Percentiles rank a stretch among this genome's conserved stretches.
These are phyloP conservation scores for Murina feae DNA, from an alignment of 2,113 vertebrate genomes.

Conservation along the genomic window DNA sequence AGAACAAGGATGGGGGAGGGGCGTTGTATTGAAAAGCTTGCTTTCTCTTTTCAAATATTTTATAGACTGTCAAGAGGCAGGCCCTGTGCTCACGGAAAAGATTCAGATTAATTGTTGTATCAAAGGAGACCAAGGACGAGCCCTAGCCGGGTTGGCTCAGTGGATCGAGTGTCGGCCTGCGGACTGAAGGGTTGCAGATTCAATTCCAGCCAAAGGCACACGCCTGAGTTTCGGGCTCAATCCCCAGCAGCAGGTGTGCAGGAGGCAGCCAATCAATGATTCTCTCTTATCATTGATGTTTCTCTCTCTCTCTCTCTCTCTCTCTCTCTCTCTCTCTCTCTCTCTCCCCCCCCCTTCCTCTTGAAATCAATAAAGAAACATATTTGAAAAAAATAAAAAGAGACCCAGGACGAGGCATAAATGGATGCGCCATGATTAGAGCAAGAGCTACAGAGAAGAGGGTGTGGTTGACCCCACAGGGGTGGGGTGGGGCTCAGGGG, in stretches of 20 bases:
- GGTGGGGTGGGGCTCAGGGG: not conserved
- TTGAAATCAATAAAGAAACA: too few species aligned
- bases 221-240: too few species aligned
- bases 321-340: too few species aligned
- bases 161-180: too few species aligned
- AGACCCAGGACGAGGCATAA: not conserved
- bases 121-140: not conserved
- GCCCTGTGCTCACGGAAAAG: not conserved
- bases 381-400: not conserved
- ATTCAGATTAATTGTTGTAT: not conserved
- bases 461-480: not conserved
- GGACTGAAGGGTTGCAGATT: too few species aligned
- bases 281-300: too few species aligned
- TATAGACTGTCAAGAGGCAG: not conserved
- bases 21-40: not conserved
- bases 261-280: too few species aligned
- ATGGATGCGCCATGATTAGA: not conserved
- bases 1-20: not conserved
- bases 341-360: too few species aligned
- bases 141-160: too few species aligned
- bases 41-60: slow-evolving; percentile 36
- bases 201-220: too few species aligned
- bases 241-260: too few species aligned
- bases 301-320: too few species aligned
- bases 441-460: not conserved